A percentile compares a stretch with the other conserved stretches of the same genome.
These are phyloP conservation scores for Hiodon tergisus DNA, from an alignment of 2,113 vertebrate genomes.

Conservation along the genomic window DNA sequence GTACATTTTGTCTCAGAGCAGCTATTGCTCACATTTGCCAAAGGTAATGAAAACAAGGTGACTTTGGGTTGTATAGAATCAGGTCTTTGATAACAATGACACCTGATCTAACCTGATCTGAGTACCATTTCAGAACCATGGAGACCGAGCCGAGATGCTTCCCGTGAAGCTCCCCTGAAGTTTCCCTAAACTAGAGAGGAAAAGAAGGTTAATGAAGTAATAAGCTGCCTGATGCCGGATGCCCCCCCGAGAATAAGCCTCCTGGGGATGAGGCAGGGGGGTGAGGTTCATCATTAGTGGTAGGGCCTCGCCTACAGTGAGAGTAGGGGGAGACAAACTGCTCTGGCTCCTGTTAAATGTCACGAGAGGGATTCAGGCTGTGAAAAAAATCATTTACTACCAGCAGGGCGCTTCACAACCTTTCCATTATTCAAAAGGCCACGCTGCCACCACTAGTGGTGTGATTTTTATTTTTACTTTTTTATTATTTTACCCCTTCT, in stretches of 20 bases:
- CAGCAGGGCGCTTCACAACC: constrained; percentile 24
- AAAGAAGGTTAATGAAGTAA: constrained; percentile 37
- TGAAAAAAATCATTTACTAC: constrained; percentile 41
- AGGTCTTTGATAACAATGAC: no score
- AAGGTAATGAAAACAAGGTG: no score
- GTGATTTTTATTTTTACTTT: constrained; percentile 15
- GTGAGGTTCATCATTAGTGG: constrained; percentile 36
- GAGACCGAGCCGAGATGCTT: no score
- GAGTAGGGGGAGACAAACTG: constrained; percentile 6
- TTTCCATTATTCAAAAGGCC: constrained; percentile 67
- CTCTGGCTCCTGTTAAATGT: constrained; percentile 43
- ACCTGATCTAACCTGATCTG: no score
- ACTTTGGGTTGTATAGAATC: no score
- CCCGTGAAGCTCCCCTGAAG: no score
- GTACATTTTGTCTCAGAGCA: no score
- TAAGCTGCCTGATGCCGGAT: constrained; percentile 38
- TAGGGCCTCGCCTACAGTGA: neutral
- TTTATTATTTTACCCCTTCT: neutral
- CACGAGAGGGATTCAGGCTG: constrained; percentile 49
- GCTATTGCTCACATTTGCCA: no score
- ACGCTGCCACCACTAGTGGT: constrained; percentile 50
- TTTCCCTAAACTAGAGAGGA: neutral
- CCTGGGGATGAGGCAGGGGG: constrained; percentile 29
- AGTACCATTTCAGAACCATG: no score
- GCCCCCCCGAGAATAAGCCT: no score